Evolutionary conservation across 2,888 invertebrate genomes (phyloP).

Genomic region (Mechanitis mazaeus): DNA sequence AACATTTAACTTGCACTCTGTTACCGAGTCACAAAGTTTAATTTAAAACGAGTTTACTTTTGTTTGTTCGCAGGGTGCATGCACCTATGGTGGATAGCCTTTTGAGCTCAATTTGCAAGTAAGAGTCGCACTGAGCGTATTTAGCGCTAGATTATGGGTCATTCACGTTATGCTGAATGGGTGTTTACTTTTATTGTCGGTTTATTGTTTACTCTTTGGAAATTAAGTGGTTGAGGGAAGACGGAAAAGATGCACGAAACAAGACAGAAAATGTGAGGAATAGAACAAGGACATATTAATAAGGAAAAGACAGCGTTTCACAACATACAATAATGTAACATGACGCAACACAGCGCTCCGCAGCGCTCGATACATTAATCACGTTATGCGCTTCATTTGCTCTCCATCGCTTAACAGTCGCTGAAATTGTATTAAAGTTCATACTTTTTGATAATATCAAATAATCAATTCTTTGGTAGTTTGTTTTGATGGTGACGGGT

Average conservation of each 20-base stretch:
- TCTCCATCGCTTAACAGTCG: slow-evolving; percentile 18
- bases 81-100: slow-evolving; percentile 52
- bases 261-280: too few species aligned
- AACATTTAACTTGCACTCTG: slow-evolving; percentile 33
- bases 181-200: neutral
- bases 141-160: slow-evolving; percentile 48
- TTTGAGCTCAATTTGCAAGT: slow-evolving; percentile 74
- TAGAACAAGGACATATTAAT: too few species aligned
- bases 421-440: slow-evolving; percentile 1
- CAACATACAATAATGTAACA: slow-evolving; percentile 12
- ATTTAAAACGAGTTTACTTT: slow-evolving; percentile 27
- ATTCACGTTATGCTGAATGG: slow-evolving; percentile 15
- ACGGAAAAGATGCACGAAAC: too few species aligned
- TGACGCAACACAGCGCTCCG: slow-evolving; percentile 27
- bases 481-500: neutral
- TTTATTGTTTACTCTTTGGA: neutral
- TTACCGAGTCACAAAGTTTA: slow-evolving; percentile 35
- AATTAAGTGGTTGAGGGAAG: neutral
- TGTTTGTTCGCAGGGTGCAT: slow-evolving; percentile 33
- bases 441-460: neutral
- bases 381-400: slow-evolving; percentile 54
- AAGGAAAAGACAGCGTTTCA: too few species aligned
- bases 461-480: neutral
- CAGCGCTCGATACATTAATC: slow-evolving; percentile 48
- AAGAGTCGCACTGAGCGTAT: slow-evolving; percentile 57